These are phyloP conservation scores for Bufotes viridis DNA, from an alignment of 2,797 vertebrate genomes.

Conservation along the genomic window DNA sequence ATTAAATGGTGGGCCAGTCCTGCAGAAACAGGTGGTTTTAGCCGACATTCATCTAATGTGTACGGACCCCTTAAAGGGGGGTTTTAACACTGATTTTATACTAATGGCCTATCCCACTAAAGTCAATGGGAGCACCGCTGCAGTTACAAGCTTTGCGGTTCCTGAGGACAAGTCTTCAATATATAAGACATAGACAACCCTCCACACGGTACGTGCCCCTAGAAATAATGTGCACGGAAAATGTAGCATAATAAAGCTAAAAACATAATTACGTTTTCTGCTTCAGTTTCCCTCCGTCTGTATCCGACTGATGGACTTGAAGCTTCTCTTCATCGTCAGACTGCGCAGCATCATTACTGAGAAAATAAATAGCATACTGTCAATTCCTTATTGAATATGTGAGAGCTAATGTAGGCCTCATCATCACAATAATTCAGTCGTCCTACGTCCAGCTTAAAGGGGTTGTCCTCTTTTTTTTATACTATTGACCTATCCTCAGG, in stretches of 20 bases:
- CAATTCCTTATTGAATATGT: background rate
- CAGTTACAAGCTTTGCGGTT: too few relatives aligned
- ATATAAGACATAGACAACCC: too few relatives aligned
- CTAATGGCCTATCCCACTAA: too few relatives aligned
- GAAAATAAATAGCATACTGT: background rate
- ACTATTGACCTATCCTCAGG: too few relatives aligned
- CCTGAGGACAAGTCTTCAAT: too few relatives aligned
- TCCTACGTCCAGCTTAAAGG: background rate
- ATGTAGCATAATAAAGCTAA: background rate
- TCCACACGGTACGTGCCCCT: background rate
- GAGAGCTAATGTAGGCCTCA: background rate
- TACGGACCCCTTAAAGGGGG: too few relatives aligned
- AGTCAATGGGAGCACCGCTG: too few relatives aligned
- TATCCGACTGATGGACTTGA: slow-evolving; percentile 83
- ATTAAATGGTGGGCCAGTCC: too few relatives aligned
- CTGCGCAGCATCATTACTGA: slow-evolving; percentile 92
- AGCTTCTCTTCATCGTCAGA: slow-evolving; percentile 97
- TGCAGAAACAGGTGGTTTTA: too few relatives aligned
- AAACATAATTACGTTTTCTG: slow-evolving; percentile 89
- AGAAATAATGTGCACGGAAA: background rate
- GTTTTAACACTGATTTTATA: too few relatives aligned
- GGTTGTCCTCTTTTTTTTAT: too few relatives aligned
- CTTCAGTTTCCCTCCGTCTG: slow-evolving; percentile 94
- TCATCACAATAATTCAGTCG: background rate
- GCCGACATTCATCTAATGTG: too few relatives aligned